Evolutionary conservation across 2,888 invertebrate genomes (phyloP), one percentile per base, ranked within the genome.

Genomic region (Microctonus hyperodae): DNA sequence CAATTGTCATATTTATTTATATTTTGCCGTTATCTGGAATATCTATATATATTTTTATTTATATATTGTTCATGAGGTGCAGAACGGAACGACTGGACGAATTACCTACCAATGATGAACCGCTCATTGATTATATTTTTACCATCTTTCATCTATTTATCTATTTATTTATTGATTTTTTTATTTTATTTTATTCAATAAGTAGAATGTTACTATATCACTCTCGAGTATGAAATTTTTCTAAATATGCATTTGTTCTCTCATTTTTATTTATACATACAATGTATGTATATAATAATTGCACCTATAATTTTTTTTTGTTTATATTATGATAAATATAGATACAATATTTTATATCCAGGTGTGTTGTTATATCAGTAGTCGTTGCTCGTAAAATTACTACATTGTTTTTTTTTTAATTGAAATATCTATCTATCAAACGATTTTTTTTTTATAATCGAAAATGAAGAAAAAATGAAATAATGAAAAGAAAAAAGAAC

Each of bases 81-180:
- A 66, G 65, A 66, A 66, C 65, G 65, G 65, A 66, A 66, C 56
- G 44, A 50, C 44, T 61, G 65, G 65, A 66, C 65, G 65, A 61
- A 61, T 66, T 61, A 23, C 44, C 65, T 66, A 65, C 44, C 44
- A 65, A 60, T 60, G 53, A 65, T 60, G 16, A 37, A 44, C 25
- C 59, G 44, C 59, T 59, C 44, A 59, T 59, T 40, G 59, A 59
- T 59, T 48, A 44, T 59, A 7, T 20, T 59, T 10, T 16, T 33
- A 31, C 4, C 31, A 53, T 28, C 10, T 53, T 55, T 55, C n/a
- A 55, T 55, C 37, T 37, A 44, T 44, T 0, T 44, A 44, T 20
- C 9, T 20, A 44, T 44, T 7, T 16, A 44, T 44, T 10, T 35
- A 56, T n/a, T n/a, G n/a, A n/a, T n/a, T n/a, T n/a, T n/a, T n/a